Evolutionary conservation across 2,113 vertebrate species (phyloP), one percentile per base, ranked within the genome.

Genomic region (Myxocyprinus asiaticus): DNA sequence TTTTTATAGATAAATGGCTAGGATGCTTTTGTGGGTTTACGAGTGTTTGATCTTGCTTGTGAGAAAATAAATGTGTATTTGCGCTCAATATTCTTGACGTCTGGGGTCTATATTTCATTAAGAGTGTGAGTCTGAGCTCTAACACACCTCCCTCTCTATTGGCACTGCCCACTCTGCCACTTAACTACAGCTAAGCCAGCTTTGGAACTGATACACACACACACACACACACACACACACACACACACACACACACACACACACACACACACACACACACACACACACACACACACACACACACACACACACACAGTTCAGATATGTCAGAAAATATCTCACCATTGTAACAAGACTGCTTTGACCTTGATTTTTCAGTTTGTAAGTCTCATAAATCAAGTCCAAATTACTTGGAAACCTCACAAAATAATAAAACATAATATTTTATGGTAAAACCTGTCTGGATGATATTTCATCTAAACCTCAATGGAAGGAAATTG

Each of bases 361-460:
- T 79, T 17, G 67, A 67, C 86, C 77, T 82, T 84, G 83, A 81
- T 77, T 84, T 33, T 81, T 76, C 58, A 81, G 75, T 47, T 72
- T 80, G 47, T 77, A 78, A 64, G 47, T 76, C 70, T 69, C n/a
- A 56, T 77, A 77, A 80, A 33, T 33, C 22, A 33, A 33, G 22
- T 33, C 22, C 56, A 56, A 63, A 75, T 77, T 48, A 68, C 4
- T 33, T 5, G 4, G 44, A 76, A 73, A 71, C 70, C 64, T 17
- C 8, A 48, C 45, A 56, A 11, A 61, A 74, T 74, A 62, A 74
- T 62, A 63, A 74, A 6, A 10, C 71, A 0, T 0, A 74, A 33
- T 33, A 1, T 33, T 33, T 3, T 33, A 33, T 33, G 22, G 22
- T 33, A 33, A 33, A 33, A 33, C 3, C 1, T 33, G 22, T 33